Conservation (phyloP, 1,140 invertebrate species). For the Eulimnadia texana region DNA sequence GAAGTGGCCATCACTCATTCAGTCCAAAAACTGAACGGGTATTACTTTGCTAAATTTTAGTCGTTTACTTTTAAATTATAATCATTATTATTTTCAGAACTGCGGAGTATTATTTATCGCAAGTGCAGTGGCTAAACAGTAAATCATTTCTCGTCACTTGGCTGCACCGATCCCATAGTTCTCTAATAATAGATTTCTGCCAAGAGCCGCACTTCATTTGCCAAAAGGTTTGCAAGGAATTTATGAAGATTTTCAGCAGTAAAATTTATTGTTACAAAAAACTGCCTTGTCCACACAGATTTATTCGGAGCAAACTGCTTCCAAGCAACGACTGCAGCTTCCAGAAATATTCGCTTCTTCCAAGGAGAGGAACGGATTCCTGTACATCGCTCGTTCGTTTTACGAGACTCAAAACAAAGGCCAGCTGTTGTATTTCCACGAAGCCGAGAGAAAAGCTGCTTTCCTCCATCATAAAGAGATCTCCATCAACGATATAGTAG, state of each 20-base stretch:
- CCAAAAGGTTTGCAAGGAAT: not conserved
- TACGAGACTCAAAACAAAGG: not conserved
- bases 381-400: not conserved
- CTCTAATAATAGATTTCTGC: not conserved
- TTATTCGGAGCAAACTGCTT: conserved; percentile 1
- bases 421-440: conserved; percentile 4
- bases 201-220: not conserved
- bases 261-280: too few relatives aligned
- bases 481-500: not conserved
- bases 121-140: not conserved
- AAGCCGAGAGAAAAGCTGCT: not conserved
- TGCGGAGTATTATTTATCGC: not conserved
- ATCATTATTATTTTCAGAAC: not conserved
- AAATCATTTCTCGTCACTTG: not conserved
- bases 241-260: too few relatives aligned
- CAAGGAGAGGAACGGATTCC: not conserved
- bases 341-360: conserved; percentile 1
- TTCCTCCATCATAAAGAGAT: conserved; percentile 1
- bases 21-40: not conserved
- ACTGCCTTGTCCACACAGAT: not conserved
- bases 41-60: too few relatives aligned
- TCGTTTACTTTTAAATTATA: not conserved
- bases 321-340: not conserved
- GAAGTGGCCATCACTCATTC: not conserved
- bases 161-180: not conserved